Evolutionary conservation across 2,113 vertebrate genomes (phyloP).

Genomic region (Daphoenositta chrysoptera): DNA sequence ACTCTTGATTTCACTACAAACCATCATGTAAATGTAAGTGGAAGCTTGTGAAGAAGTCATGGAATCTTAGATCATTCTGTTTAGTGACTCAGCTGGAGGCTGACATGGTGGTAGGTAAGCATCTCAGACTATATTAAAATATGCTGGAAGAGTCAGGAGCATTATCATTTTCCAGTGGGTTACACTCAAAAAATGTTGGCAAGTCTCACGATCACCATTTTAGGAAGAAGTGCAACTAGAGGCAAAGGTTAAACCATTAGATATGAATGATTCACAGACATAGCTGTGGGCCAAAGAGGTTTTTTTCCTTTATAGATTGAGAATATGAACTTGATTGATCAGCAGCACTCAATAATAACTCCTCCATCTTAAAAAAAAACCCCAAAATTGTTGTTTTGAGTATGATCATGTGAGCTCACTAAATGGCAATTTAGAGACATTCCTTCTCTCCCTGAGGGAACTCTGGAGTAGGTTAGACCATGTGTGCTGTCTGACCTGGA

Average conservation of each 20-base stretch:
- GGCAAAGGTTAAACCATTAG: neutral
- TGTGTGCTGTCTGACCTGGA: neutral
- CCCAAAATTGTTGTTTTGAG: neutral
- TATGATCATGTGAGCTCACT: neutral
- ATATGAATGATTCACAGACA: neutral
- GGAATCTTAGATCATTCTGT: neutral
- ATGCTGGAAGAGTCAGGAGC: neutral
- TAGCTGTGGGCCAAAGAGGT: neutral
- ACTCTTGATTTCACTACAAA: neutral
- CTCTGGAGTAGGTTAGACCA: neutral
- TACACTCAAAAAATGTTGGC: neutral
- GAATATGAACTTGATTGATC: neutral
- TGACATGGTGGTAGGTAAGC: neutral
- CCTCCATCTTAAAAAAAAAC: neutral
- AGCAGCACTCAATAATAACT: neutral
- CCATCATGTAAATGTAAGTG: neutral
- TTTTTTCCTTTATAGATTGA: neutral
- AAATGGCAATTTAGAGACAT: neutral
- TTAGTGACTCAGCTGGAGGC: slow-evolving; percentile 12
- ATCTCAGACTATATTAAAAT: neutral
- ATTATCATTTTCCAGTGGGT: neutral
- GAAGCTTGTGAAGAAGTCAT: neutral
- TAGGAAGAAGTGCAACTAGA: neutral
- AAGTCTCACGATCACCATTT: neutral
- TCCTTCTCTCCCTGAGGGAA: neutral